Percentiles rank a stretch among this genome's conserved stretches.
phyloP scores from a whole-genome alignment of 2,113 vertebrate species.

The Paramormyrops kingsleyae region DNA sequence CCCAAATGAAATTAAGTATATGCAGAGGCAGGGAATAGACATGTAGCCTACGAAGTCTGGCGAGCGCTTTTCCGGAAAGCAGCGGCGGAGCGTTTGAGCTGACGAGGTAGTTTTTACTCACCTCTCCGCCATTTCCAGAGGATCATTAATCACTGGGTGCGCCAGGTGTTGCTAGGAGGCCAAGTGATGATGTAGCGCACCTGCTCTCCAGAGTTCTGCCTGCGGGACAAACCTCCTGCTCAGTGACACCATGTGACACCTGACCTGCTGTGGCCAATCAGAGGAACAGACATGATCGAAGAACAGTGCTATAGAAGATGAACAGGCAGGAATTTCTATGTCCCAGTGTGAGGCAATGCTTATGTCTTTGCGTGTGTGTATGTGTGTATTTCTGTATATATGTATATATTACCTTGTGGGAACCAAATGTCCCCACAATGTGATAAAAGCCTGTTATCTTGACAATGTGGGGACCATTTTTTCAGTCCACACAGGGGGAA shows the following conservation, averaged over 20 bases:
- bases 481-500: neutral
- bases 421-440: neutral
- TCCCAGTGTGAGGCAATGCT: neutral
- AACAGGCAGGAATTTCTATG: neutral
- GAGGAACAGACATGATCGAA: neutral
- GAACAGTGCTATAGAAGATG: neutral
- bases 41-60: neutral
- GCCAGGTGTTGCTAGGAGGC: conserved; percentile 1
- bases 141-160: neutral
- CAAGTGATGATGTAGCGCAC: conserved; percentile 1
- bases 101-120: neutral
- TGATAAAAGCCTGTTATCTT: neutral
- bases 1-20: neutral
- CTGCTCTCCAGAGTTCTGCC: neutral
- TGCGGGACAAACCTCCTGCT: neutral
- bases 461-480: neutral
- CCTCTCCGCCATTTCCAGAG: neutral
- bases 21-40: neutral
- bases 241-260: neutral
- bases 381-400: neutral
- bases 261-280: neutral
- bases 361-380: too few relatives aligned
- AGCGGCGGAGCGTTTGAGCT: neutral
- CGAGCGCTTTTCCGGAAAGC: neutral
- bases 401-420: neutral